phyloP scores from a whole-genome alignment of 2,113 vertebrate species.

The Engraulis encrasicolus region DNA sequence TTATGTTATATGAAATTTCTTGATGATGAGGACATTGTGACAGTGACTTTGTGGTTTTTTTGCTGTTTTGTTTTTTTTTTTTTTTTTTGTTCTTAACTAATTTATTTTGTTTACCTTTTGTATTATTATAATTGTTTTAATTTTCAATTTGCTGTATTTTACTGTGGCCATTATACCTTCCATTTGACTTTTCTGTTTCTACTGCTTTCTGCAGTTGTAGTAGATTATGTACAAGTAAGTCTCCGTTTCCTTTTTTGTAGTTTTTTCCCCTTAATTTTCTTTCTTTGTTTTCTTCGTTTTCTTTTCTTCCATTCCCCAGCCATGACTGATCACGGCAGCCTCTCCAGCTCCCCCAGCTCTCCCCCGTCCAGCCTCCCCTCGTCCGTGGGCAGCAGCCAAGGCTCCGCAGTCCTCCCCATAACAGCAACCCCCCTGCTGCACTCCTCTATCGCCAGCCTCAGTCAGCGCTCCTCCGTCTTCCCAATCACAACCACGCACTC shows the following conservation, averaged over 20 bases:
- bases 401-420: not conserved
- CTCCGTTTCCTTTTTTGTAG: not conserved
- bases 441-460: not conserved
- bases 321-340: not conserved
- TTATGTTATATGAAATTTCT: no score
- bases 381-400: not conserved
- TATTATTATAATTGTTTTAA: no score
- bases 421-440: not conserved
- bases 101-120: no score
- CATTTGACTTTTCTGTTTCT: no score
- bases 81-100: not conserved
- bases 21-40: no score
- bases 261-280: not conserved
- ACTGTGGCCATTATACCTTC: no score
- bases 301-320: not conserved
- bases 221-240: no score
- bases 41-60: no score
- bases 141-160: no score
- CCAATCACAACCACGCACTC: not conserved
- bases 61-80: not conserved
- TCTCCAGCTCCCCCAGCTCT: not conserved
- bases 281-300: not conserved
- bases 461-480: not conserved
- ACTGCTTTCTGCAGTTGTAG: no score
- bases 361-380: not conserved